Base-by-base conservation (phyloP, 2,888 invertebrate genomes). In the Ceramica pisi region DNA sequence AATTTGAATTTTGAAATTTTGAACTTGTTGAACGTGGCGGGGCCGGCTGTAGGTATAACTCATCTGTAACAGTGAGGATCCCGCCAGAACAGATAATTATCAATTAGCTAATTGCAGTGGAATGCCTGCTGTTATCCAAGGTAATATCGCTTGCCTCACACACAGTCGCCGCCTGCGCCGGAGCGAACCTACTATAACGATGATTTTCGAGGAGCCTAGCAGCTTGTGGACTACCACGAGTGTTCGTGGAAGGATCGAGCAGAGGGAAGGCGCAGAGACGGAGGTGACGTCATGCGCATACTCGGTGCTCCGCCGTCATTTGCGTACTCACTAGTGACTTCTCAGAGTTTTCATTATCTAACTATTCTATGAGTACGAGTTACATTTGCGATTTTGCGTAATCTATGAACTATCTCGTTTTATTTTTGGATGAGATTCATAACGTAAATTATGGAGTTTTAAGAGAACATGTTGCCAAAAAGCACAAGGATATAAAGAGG, bases 81-180 rank as follows among this genome's bases (percentile, higher is more conserved):
- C 60, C 21, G 46, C 7, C 21, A 26, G 48, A 53, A 7, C 19
- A 9, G 21, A 38, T n/a, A 14, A 8, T 35, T 10, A 50, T 19
- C 48, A 44, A 41, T 55, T 44, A 68, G 9, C 50, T 6, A 38
- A 35, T 48, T 41, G 63, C 19, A 21, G 16, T 9, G 51, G 48
- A 64, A 59, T 35, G 48, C 35, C 19, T 53, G 16, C 12, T 41
- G 21, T 21, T 53, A 59, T 64, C 53, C 71, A 71, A 77, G 59
- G 53, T 63, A 70, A 59, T 53, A 63, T 75, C 70, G 62, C 23
- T 62, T 46, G 69, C 70, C 12, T 59, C 70, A 57, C 31, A 19
- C 21, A 21, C 55, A 31, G 26, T 19, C 31, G 56, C 56, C 56
- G 31, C 14, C 7, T 12, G 44, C 19, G 67, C 26, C 14, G 31